phyloP scores from a whole-genome alignment of 2,888 invertebrate genomes.

The Epinotia bilunana region DNA sequence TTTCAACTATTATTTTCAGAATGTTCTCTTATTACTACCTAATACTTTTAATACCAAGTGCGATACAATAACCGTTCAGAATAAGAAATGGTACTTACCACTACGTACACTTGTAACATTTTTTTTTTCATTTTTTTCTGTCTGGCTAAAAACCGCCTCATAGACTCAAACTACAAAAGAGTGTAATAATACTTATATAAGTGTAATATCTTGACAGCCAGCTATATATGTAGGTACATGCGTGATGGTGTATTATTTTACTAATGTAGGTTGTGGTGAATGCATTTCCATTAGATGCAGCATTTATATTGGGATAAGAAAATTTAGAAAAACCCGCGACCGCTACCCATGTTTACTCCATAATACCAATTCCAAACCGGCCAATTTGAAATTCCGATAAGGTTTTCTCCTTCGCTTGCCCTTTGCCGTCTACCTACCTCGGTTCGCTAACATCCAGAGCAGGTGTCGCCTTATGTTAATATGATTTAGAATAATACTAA shows the following conservation, averaged over 20 bases:
- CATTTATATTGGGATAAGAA: constrained; percentile 10
- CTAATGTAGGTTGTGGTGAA: neutral
- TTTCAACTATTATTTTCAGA: too few relatives aligned
- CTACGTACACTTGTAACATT: too few relatives aligned
- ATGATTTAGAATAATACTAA: constrained; percentile 5
- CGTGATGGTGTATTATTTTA: neutral
- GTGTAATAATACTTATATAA: neutral
- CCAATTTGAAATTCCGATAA: constrained; percentile 67
- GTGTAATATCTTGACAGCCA: neutral
- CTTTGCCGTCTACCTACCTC: constrained; percentile 55
- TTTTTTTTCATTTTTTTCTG: too few relatives aligned
- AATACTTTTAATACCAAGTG: too few relatives aligned
- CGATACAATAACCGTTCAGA: too few relatives aligned
- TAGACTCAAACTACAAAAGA: neutral
- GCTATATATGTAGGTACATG: neutral
- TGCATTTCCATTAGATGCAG: neutral
- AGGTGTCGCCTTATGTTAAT: constrained; percentile 13
- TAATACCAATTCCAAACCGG: constrained; percentile 53
- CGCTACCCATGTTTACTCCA: constrained; percentile 28
- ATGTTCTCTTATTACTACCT: too few relatives aligned
- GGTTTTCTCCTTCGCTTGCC: constrained; percentile 73
- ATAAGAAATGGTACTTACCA: too few relatives aligned
- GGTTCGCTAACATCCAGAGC: constrained; percentile 67
- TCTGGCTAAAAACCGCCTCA: too few relatives aligned
- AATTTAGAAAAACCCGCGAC: constrained; percentile 1